phyloP scores from a whole-genome alignment of 2,888 invertebrate genomes.

The Cheilosia pagana region DNA sequence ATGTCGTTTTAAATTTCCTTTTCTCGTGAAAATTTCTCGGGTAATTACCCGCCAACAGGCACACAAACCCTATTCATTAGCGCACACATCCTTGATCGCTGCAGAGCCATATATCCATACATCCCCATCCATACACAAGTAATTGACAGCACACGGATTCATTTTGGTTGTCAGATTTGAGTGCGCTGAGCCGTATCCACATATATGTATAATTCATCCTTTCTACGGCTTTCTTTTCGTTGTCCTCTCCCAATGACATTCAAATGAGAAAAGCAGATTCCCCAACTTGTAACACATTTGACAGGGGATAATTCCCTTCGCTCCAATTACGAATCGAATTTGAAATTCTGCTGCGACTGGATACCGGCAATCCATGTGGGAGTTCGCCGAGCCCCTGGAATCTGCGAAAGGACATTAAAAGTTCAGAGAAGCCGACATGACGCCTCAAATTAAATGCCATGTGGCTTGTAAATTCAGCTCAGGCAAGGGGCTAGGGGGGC shows the following conservation, averaged over 20 bases:
- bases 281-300: conserved; percentile 8
- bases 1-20: conserved; percentile 38
- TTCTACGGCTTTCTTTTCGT: not conserved
- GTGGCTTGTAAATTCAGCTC: not conserved
- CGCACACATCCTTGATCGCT: conserved; percentile 48
- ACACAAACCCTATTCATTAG: conserved; percentile 57
- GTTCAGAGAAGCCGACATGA: not conserved
- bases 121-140: not conserved
- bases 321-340: conserved; percentile 46
- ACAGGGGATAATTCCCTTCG: conserved; percentile 36
- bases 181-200: not conserved
- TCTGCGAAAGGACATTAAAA: not conserved
- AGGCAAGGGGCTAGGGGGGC: not conserved
- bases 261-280: not conserved
- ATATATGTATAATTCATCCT: conserved; percentile 9
- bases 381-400: not conserved
- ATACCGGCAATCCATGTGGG: not conserved
- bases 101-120: not conserved
- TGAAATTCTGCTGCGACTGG: not conserved
- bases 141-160: conserved; percentile 36
- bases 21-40: conserved; percentile 47
- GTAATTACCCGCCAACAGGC: conserved; percentile 60
- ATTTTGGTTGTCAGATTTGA: conserved; percentile 34
- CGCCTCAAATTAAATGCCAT: conserved; percentile 13
- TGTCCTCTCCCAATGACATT: not conserved